Base-by-base conservation (phyloP, 1,140 invertebrate species). In the Saccostrea cuccullata region DNA sequence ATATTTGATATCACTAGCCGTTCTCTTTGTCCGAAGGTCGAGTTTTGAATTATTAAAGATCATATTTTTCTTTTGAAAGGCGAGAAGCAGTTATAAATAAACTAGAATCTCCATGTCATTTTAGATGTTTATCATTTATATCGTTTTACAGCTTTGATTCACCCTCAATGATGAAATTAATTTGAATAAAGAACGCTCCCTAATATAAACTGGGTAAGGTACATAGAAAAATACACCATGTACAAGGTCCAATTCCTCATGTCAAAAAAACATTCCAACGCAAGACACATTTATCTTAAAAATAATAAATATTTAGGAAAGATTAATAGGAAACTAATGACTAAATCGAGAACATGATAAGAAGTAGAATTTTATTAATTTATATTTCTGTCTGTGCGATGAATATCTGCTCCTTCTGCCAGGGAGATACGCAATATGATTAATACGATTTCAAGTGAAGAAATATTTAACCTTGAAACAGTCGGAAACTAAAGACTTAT, bases 271-370 rank as follows among this genome's bases (percentile, higher is more conserved):
- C 70, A 77, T 77, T 77, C 70, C 70, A 26, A 40, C 8, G 30
- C 70, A 77, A 77, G 70, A 77, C 70, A 77, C 26, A 77, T 40
- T 40, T 77, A 77, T 77, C 70, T 77, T 77, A 77, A 77, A 40
- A 77, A 77, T 77, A 77, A 77, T 77, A 77, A 77, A 77, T 77
- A 77, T 77, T 77, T 15, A 77, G 70, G 26, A 13, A 77, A 77
- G 70, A 77, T 77, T 77, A 77, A 77, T 77, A 26, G 70, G 70
- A 77, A 77, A 77, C 70, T 77, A 77, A 77, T 77, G 70, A 36
- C 70, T 77, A 77, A 77, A 77, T 77, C 70, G 26, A 77, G 70
- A 77, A 77, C 70, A 77, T 77, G 70, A 77, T 77, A 77, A 77
- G 70, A 26, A 77, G 70, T 26, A 26, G 30, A 77, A 77, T 77